Base-by-base conservation (phyloP, 2,797 vertebrate species). In the Acrossocheilus fasciatus region DNA sequence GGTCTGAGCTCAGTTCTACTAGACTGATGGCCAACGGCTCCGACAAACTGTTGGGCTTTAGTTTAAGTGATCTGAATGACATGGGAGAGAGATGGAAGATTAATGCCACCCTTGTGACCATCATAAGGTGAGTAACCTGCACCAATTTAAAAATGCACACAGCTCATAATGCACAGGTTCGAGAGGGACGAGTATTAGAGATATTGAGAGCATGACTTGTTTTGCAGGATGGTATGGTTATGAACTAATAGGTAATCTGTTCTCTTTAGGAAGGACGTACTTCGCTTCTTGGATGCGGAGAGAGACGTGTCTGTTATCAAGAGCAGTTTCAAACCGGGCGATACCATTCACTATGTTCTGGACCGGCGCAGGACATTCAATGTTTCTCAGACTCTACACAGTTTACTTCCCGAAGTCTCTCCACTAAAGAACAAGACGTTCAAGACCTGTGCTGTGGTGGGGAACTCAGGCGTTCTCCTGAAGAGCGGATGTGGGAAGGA, bases 401-500 rank as follows among this genome's bases (percentile, higher is more conserved):
- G 95, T 62, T 96, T 97, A 87, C 94, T 97, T 14, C 97, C 97
- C 17, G 96, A 97, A 90, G 95, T 96, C 80, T 97, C 97, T 7
- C 96, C 97, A 0, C 96, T 97, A 93, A 97, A 97, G 91, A 97
- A 97, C 85, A 95, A 95, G 18, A 92, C 96, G 30, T 97, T 97
- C 93, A 96, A 94, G 89, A 96, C 95, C 5, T 97, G 97, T 81
- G 96, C 97, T 0, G 96, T 97, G 83, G 96, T 97, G 91, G 97
- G 97, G 30, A 97, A 97, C 93, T 97, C 97, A n/a, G 97, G 97
- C 34, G 94, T 97, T 87, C 96, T 97, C 62, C 94, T 97, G 50
- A 94, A 95, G 47, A 97, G 97, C 68, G 93, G 92, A 87, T 97
- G 97, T 88, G 97, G 97, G 89, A 96, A 94, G 89, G 97, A 97